Conservation (phyloP, 2,888 invertebrate genomes). For the Arge pagana region DNA sequence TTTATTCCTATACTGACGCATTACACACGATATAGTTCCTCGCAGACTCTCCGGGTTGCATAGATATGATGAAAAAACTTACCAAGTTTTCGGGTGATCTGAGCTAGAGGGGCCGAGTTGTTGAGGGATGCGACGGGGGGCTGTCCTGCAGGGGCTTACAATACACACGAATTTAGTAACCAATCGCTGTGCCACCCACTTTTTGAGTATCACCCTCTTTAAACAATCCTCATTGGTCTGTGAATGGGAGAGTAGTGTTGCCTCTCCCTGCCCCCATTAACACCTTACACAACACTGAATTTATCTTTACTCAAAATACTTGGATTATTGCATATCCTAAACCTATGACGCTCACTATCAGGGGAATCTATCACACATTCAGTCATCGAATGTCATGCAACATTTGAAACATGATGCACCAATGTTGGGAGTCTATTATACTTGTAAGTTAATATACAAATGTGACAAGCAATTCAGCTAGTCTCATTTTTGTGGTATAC, state of each 20-base stretch:
- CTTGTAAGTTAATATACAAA: no score
- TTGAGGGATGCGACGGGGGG: conserved; percentile 75
- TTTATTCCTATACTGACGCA: no score
- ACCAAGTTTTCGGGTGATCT: conserved; percentile 90
- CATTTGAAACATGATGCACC: no score
- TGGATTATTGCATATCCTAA: neutral
- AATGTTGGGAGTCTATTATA: no score
- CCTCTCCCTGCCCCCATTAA: conserved; percentile 2
- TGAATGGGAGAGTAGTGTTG: neutral
- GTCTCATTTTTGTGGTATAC: no score
- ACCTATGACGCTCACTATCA: no score
- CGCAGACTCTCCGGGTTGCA: conserved; percentile 10
- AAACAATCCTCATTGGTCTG: conserved; percentile 1
- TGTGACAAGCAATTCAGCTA: no score
- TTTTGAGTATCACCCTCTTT: conserved; percentile 34
- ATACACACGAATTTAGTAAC: conserved; percentile 53
- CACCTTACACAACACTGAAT: neutral
- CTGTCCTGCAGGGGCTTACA: conserved; percentile 58
- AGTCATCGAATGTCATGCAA: no score
- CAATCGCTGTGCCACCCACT: conserved; percentile 31
- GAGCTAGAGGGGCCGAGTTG: conserved; percentile 87
- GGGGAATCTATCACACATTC: no score
- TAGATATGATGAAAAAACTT: conserved; percentile 63
- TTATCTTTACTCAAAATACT: conserved; percentile 5
- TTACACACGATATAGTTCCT: conserved; percentile 10